A percentile compares a stretch with the other conserved stretches of the same genome.
Evolutionary conservation across 2,113 vertebrate species (phyloP).

Genomic region (Prunella himalayana): DNA sequence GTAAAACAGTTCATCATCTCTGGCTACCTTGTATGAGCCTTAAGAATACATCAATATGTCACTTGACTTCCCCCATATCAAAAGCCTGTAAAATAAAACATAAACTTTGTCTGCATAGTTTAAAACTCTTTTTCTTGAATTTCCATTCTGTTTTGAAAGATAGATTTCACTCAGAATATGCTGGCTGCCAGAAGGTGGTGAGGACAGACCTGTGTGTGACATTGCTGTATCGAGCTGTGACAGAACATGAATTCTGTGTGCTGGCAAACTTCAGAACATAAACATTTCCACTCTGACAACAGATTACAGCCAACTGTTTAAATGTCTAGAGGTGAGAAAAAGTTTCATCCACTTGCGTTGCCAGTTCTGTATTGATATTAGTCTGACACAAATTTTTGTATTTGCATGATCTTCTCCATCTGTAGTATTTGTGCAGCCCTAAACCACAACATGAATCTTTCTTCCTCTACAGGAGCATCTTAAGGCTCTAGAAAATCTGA

Average conservation of each 20-base stretch:
- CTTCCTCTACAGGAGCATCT: neutral
- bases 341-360: neutral
- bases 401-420: neutral
- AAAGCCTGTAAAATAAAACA: neutral
- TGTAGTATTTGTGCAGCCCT: neutral
- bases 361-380: neutral
- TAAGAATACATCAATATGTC: neutral
- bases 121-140: neutral
- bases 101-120: neutral
- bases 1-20: neutral
- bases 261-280: neutral
- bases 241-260: neutral
- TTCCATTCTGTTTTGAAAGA: neutral
- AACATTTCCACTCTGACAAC: neutral
- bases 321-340: neutral
- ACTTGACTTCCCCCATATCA: neutral
- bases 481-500: neutral
- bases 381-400: neutral
- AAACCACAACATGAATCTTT: neutral
- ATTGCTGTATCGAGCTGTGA: accelerated
- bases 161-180: neutral
- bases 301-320: neutral
- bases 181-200: neutral
- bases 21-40: neutral
- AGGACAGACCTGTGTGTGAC: neutral